Evolutionary conservation across 2,797 vertebrate species (phyloP), one percentile per base, ranked within the genome.

Genomic region (Ptychadena robeensis): DNA sequence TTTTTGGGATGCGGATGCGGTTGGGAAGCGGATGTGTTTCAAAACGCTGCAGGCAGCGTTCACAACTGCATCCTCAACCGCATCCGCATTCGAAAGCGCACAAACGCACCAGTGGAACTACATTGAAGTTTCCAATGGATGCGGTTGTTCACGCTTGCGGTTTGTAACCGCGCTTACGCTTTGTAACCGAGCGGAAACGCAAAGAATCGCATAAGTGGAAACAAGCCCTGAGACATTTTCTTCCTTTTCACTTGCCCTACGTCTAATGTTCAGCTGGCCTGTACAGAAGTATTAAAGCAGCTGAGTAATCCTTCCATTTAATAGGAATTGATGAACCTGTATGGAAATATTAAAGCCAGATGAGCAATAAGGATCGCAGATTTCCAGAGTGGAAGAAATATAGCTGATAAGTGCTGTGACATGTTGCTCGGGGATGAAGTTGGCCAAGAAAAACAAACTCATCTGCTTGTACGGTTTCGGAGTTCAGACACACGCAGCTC

Each of bases 371-470:
- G 40, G 48, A 2, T n/a, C 22, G 12, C 53, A 28, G 30, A 40
- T 75, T 80, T 66, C 72, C 72, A 61, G 48, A 65, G 75, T 70
- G 69, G 61, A 85, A 80, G 73, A 74, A 74, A 85, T 75, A 75
- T 74, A 76, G 72, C 59, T 85, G 83, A 80, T 85, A 76, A 85
- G 83, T 85, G 78, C 78, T 76, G 57, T 74, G 78, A 80, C 78
- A 66, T 85, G 72, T 80, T 80, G 66, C 71, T 61, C 44, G 5
- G 80, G 78, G 64, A 67, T 48, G 48, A 68, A 34, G 57, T 25
- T 18, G 44, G 83, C 83, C 83, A 85, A 85, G 27, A 81, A 76
- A 80, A 85, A 85, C 73, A 85, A 80, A 70, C 72, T 76, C 72
- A 76, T 85, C 72, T 80, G 72, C 69, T 76, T 71, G 30, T 53